Evolutionary conservation across 2,888 invertebrate genomes (phyloP), one percentile per base, ranked within the genome.

Genomic region (Tinea semifulvella): DNA sequence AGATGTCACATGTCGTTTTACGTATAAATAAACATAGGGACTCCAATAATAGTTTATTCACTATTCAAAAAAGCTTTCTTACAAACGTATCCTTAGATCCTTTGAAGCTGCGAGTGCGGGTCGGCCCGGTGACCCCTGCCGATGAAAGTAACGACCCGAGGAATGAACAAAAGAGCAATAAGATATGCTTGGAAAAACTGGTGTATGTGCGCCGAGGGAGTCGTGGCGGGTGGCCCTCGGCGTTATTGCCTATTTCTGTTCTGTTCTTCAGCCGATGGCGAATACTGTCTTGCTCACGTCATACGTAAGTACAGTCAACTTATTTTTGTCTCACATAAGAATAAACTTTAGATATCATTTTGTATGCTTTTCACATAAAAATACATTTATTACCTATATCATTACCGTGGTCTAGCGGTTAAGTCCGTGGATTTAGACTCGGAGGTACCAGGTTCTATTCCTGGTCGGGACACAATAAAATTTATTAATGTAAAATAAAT

Each of bases 181-280:
- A 80, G 80, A 81, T 81, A 82, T 82, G 80, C 80, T 75, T 68
- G 76, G 76, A 76, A 79, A 75, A 80, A 80, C 77, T 80, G 74
- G 76, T 70, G 70, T 68, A 77, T 68, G 57, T 50, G 57, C 62
- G 80, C 74, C 80, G 46, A 27, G 76, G 70, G 81, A 54, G 57
- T 57, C 52, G 54, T 67, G 14, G 26, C 27, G 38, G 43, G 43
- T 31, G 25, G 43, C 43, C 28, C 43, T 18, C 22, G 8, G 20
- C 22, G 40, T 40, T 22, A 40, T 22, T 40, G 40, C 40, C 40
- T 18, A 19, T 19, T 17, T 17, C 19, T 40, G 31, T 11, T 5
- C 25, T 22, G 36, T 36, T 36, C 36, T 36, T 36, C 36, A 36
- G 36, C 36, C 36, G 17, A 36, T 36, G 17, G 16, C 18, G 18